phyloP scores from a whole-genome alignment of 2,113 vertebrate genomes.

The Apodemus speciosus region DNA sequence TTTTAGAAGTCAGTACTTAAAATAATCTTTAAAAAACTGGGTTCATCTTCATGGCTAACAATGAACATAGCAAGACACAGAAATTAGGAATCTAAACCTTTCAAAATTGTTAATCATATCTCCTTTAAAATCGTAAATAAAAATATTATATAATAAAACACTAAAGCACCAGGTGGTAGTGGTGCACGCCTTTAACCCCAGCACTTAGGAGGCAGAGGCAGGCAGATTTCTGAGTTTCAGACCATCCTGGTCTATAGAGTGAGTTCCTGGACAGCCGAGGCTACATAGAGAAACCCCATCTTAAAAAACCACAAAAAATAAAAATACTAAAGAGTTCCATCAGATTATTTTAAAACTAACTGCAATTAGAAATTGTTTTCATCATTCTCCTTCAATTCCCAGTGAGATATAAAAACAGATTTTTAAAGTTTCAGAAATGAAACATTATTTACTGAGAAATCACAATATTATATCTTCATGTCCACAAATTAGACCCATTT shows the following conservation, averaged over 20 bases:
- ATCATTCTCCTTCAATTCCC: neutral
- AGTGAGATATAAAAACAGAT: constrained; percentile 31
- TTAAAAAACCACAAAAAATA: too few species aligned
- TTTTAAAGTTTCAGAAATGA: constrained; percentile 17
- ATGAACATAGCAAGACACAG: neutral
- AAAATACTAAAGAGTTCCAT: neutral
- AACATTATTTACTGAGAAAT: constrained; percentile 24
- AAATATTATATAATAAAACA: neutral
- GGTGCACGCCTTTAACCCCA: too few species aligned
- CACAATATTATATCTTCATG: neutral
- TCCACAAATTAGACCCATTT: neutral
- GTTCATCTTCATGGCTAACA: neutral
- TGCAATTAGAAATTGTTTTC: constrained; percentile 22
- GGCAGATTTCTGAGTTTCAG: too few species aligned
- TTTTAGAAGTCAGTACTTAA: constrained; percentile 24
- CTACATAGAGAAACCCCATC: too few species aligned
- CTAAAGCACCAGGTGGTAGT: too few species aligned
- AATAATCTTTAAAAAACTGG: neutral
- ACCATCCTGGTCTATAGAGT: too few species aligned
- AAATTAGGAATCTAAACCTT: constrained; percentile 31
- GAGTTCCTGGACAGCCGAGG: too few species aligned
- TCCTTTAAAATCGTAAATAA: neutral
- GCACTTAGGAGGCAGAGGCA: too few species aligned
- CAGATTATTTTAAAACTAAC: constrained; percentile 24
- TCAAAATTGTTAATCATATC: neutral